phyloP scores from a whole-genome alignment of 1,140 invertebrate species.

The Listronotus bonariensis region DNA sequence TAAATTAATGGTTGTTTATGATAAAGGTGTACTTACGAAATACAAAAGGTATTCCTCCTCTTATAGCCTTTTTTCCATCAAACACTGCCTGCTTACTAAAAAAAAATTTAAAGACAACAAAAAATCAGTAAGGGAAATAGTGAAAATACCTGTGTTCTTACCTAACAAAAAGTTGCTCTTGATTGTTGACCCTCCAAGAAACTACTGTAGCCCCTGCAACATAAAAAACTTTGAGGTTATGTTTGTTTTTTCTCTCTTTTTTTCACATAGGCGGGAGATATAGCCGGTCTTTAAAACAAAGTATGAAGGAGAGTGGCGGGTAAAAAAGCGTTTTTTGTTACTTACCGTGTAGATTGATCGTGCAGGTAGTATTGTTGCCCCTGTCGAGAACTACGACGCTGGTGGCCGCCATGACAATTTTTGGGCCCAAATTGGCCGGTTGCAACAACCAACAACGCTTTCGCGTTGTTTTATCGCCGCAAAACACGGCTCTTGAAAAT shows the following conservation, averaged over 20 bases:
- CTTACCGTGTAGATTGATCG: slow-evolving; percentile 92
- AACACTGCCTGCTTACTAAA: slow-evolving; percentile 91
- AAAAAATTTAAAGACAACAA: slow-evolving; percentile 53
- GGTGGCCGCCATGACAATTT: slow-evolving; percentile 70
- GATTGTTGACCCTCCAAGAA: slow-evolving; percentile 93
- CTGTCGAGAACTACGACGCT: slow-evolving; percentile 91
- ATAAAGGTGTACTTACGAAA: slow-evolving; percentile 82
- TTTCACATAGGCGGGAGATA: slow-evolving; percentile 12
- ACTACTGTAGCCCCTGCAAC: slow-evolving; percentile 86
- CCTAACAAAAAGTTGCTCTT: slow-evolving; percentile 93
- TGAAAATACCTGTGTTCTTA: slow-evolving; percentile 58
- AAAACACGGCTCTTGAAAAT: slow-evolving; percentile 45
- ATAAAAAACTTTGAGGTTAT: slow-evolving; percentile 51
- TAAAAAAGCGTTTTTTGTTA: slow-evolving; percentile 41
- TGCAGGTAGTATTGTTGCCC: slow-evolving; percentile 93
- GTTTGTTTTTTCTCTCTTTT: slow-evolving; percentile 42
- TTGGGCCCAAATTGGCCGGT: slow-evolving; percentile 35
- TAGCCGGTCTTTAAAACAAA: slow-evolving; percentile 9
- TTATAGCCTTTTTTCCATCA: slow-evolving; percentile 92
- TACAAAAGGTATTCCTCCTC: slow-evolving; percentile 93
- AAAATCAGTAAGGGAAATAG: slow-evolving; percentile 5
- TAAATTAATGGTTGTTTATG: background rate
- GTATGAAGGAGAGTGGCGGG: slow-evolving; percentile 8
- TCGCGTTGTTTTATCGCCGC: slow-evolving; percentile 40
- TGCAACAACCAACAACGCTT: slow-evolving; percentile 35